Evolutionary conservation across 2,113 vertebrate species (phyloP), one percentile per base, ranked within the genome.

Genomic region (Corythornis cristatus): DNA sequence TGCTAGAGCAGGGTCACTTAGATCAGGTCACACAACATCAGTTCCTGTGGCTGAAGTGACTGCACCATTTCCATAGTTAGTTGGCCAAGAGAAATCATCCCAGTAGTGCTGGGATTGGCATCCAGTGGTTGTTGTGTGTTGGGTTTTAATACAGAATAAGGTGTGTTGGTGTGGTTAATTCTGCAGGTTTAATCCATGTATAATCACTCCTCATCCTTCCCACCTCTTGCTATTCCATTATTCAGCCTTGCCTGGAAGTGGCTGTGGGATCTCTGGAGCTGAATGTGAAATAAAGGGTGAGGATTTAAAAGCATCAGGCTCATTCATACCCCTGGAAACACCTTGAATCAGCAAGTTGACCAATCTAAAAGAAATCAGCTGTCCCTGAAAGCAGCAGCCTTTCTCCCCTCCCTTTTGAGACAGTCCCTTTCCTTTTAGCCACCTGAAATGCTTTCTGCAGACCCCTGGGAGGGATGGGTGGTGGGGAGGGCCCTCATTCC

Each of bases 181-280:
- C n/a, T 82, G 31, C 57, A 4, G 1, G 1, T 23, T 64, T 71
- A 54, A 56, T 77, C 22, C 3, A 1, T 4, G 4, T 26, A 0
- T 5, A 56, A 42, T 56, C 29, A 60, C 19, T 91, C 54, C 16
- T 35, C 40, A 26, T 68, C 15, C 56, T 46, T 65, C 29, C 18
- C 15, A 43, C 17, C 11, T 86, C 40, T 53, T 92, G 40, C 33
- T 56, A 0, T 56, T 35, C 4, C 3, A 2, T 43, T 64, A 16
- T 72, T 89, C 64, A 58, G 18, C 7, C 1, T 42, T 33, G 9
- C 4, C 8, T 33, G 5, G 22, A 61, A 53, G 13, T 31, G 35
- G 46, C 48, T 45, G 2, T 25, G 65, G 19, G 42, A 40, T 67
- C 53, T 45, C 40, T 61, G 25, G 23, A 29, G 31, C 2, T 71